Evolutionary conservation across 2,888 invertebrate species (phyloP).

Genomic region (Tigriopus californicus): DNA sequence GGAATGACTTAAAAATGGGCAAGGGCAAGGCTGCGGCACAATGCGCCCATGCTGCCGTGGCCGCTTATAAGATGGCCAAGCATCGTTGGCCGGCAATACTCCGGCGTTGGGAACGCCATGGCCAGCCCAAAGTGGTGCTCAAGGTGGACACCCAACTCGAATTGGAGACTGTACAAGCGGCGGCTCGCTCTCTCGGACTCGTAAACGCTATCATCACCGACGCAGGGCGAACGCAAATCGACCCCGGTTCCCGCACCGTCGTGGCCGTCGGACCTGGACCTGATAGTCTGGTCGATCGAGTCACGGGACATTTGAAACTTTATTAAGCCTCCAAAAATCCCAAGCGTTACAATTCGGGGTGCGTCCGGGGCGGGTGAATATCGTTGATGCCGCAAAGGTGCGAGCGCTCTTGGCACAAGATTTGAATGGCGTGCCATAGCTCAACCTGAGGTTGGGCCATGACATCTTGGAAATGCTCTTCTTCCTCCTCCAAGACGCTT

Average conservation of each 20-base stretch:
- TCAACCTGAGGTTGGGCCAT: too few relatives aligned
- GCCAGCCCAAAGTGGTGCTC: slow-evolving; percentile 56
- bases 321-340: slow-evolving; percentile 34
- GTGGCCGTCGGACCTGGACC: slow-evolving; percentile 82
- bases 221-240: slow-evolving; percentile 84
- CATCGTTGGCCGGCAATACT: slow-evolving; percentile 41
- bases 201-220: slow-evolving; percentile 58
- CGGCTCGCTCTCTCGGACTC: slow-evolving; percentile 35
- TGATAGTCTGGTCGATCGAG: slow-evolving; percentile 48
- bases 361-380: too few relatives aligned
- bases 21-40: slow-evolving; percentile 64
- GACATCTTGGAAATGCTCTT: too few relatives aligned
- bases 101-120: slow-evolving; percentile 45
- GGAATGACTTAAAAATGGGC: slow-evolving; percentile 80
- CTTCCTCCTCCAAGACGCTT: too few relatives aligned
- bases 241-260: slow-evolving; percentile 69
- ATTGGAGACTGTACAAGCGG: background rate
- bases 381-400: too few relatives aligned
- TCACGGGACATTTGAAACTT: slow-evolving; percentile 72
- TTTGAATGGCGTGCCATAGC: too few relatives aligned
- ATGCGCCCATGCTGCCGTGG: slow-evolving; percentile 83
- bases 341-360: too few relatives aligned
- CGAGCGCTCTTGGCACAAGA: too few relatives aligned
- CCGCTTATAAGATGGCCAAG: slow-evolving; percentile 52
- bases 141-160: background rate